Conservation (phyloP, 2,113 vertebrate genomes). For the Butorides virescens region DNA sequence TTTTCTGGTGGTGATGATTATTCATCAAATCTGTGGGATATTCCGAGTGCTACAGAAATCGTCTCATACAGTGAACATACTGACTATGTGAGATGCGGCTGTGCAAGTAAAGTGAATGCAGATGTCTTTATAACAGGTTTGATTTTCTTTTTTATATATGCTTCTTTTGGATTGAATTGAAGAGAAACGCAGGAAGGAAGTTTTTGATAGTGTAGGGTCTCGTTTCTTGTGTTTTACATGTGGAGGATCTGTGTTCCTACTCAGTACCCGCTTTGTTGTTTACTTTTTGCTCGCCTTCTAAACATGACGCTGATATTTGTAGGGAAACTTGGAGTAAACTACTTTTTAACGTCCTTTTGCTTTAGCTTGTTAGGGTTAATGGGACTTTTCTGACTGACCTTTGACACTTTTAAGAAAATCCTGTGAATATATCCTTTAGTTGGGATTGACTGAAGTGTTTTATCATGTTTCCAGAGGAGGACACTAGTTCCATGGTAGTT, state of each 20-base stretch:
- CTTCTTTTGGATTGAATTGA: not conserved
- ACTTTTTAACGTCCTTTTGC: not conserved
- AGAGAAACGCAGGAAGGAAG: not conserved
- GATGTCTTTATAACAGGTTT: conserved; percentile 94
- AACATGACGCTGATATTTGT: not conserved
- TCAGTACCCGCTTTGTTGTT: not conserved
- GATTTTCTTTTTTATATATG: not conserved
- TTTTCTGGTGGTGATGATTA: conserved; percentile 93
- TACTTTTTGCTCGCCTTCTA: not conserved
- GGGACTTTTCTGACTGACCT: not conserved
- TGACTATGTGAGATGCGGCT: conserved; percentile 91
- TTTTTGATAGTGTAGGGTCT: not conserved
- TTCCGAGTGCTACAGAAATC: conserved; percentile 83
- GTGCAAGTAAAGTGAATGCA: conserved; percentile 86
- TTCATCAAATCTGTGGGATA: conserved; percentile 90
- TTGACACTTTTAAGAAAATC: not conserved
- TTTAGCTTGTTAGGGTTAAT: not conserved
- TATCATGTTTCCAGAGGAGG: not conserved
- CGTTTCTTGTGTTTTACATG: not conserved
- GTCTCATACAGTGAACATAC: conserved; percentile 84
- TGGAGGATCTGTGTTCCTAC: not conserved
- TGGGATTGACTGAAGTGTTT: not conserved
- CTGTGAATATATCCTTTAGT: not conserved
- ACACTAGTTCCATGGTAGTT: not conserved
- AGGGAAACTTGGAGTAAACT: not conserved